Percentiles rank a stretch among this genome's conserved stretches.
These are phyloP conservation scores for Amniataba percoides DNA, from an alignment of 2,797 vertebrate species.

Conservation along the genomic window DNA sequence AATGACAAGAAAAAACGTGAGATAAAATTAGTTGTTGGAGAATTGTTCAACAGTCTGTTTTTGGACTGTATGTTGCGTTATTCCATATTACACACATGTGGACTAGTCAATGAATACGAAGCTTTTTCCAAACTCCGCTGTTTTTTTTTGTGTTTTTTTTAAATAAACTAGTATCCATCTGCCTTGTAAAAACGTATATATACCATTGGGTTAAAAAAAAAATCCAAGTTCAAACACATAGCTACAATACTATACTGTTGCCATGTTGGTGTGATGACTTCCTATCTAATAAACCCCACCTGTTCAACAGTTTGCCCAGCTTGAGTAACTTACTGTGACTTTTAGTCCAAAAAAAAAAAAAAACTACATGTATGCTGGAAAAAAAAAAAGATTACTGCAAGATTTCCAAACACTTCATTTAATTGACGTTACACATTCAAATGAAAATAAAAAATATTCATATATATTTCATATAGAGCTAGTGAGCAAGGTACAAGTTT, in stretches of 20 bases:
- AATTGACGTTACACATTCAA: slow-evolving; percentile 86
- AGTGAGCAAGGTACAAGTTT: slow-evolving; percentile 85
- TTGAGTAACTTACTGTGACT: not conserved
- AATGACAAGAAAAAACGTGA: not conserved
- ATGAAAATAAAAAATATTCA: slow-evolving; percentile 87
- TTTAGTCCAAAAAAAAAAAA: not conserved
- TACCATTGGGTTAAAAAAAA: not conserved
- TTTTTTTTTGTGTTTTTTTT: too few relatives aligned
- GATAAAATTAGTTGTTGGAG: too few relatives aligned
- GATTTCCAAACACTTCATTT: slow-evolving; percentile 85
- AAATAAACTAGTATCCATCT: too few relatives aligned
- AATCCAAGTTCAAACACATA: not conserved
- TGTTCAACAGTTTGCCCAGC: not conserved
- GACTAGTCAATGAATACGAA: too few relatives aligned
- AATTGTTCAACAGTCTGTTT: too few relatives aligned
- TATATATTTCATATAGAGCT: slow-evolving; percentile 84
- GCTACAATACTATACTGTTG: not conserved
- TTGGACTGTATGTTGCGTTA: not conserved
- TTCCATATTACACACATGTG: not conserved
- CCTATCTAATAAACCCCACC: not conserved
- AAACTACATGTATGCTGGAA: not conserved
- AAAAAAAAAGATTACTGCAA: slow-evolving; percentile 4
- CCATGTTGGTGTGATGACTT: not conserved
- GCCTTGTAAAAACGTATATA: too few relatives aligned
- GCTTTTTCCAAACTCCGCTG: not conserved